These are phyloP conservation scores for Alces alces DNA, from an alignment of 2,113 vertebrate genomes.

Conservation along the genomic window DNA sequence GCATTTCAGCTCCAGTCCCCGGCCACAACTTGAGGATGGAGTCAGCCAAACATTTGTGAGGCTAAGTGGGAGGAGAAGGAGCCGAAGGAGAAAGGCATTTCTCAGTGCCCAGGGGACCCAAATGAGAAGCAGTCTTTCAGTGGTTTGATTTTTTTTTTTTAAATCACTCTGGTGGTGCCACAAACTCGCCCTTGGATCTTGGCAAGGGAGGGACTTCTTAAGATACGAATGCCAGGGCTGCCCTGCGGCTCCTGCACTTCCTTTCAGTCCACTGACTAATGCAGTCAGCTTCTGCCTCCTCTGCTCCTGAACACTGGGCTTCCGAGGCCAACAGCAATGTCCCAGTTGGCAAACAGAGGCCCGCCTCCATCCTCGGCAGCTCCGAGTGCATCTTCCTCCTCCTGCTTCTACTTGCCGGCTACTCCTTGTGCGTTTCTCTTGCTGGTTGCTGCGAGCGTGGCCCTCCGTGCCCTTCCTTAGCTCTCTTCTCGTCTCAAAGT, in stretches of 20 bases:
- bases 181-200: neutral
- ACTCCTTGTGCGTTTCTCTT: neutral
- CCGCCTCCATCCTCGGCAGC: neutral
- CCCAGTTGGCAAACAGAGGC: neutral
- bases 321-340: neutral
- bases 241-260: fast-evolving
- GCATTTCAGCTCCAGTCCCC: neutral
- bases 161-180: neutral
- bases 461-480: neutral
- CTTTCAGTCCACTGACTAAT: neutral
- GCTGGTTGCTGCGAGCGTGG: neutral
- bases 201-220: neutral
- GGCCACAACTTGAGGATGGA: neutral
- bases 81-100: neutral
- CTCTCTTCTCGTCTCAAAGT: fast-evolving
- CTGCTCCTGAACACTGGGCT: neutral
- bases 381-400: fast-evolving
- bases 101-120: neutral
- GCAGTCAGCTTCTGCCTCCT: neutral
- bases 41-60: neutral
- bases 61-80: neutral
- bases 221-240: neutral
- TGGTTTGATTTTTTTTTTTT: neutral
- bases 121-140: neutral
- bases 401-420: neutral